These are phyloP conservation scores for Agapornis roseicollis DNA, from an alignment of 2,113 vertebrate genomes.

Conservation along the genomic window DNA sequence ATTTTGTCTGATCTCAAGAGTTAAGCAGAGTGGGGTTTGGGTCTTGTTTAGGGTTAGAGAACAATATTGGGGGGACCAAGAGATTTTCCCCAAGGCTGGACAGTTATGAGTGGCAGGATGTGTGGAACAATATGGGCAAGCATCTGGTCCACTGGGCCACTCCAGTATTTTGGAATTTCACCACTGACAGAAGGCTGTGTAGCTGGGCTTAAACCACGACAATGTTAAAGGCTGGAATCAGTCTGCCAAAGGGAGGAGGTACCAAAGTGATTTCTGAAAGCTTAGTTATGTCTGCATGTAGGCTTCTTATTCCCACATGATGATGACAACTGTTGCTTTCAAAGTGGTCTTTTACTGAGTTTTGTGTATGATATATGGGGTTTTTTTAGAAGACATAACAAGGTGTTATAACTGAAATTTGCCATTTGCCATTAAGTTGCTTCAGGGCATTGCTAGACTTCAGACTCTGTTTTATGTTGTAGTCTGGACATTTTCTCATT, in stretches of 20 bases:
- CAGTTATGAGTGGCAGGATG: too few species aligned
- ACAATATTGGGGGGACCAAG: too few species aligned
- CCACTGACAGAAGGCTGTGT: too few species aligned
- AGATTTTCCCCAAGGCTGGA: too few species aligned
- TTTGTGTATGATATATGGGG: neutral
- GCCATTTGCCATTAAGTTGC: neutral
- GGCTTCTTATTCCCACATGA: neutral
- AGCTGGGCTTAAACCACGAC: too few species aligned
- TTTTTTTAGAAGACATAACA: neutral
- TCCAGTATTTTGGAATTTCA: too few species aligned
- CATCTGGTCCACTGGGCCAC: too few species aligned
- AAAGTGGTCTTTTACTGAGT: neutral
- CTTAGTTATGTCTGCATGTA: neutral
- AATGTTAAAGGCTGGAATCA: neutral
- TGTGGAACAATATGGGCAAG: too few species aligned
- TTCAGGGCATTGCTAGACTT: neutral
- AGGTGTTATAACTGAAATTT: neutral
- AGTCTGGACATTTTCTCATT: neutral
- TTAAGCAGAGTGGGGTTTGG: too few species aligned
- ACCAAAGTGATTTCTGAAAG: neutral
- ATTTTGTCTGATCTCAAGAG: too few species aligned
- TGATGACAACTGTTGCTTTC: neutral
- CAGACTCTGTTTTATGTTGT: neutral
- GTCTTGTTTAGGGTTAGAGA: too few species aligned
- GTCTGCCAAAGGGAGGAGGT: neutral